Evolutionary conservation across 23 tunicate genomes (phyloP), one percentile per base, ranked within the genome.

Genomic region (Ciona savignyi): DNA sequence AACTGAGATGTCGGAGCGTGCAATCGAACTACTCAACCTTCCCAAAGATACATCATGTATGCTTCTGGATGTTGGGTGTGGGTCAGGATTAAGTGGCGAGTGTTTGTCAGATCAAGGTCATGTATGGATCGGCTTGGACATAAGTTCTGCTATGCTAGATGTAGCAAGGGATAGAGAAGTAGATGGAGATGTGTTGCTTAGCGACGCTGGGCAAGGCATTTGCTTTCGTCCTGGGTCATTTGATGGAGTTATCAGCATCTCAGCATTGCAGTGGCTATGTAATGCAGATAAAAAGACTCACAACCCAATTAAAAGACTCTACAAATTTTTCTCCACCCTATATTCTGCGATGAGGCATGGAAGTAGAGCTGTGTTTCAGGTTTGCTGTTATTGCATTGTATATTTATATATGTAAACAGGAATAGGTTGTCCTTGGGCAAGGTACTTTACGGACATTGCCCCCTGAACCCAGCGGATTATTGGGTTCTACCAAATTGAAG

Each of bases 81-180:
- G 99, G 11, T 95, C 99, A 23, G 99, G 99, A 67, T 60, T 95
- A 0, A 89, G 96, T 66, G 99, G 99, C 11, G 99, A 95, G 65
- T 79, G 81, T 27, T 28, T 89, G 23, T 89, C 96, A 2, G 96
- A 88, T n/a, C 77, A 78, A 11, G 99, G 96, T 51, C 99, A 95
- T 51, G 35, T 60, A 21, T 95, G 99, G 99, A 49, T 89, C 25
- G 99, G 99, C 0, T 35, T 95, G 60, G 99, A 95, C 60, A 89
- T 95, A 23, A 89, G 96, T 75, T 70, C 65, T 15, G 77, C 96
- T 3, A 95, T 95, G 99, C 71, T 95, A 22, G 68, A 89, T 77
- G 85, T 95, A 25, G 99, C 99, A 23, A 56, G 74, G 34, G 85
- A 89, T 4, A 74, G 92, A 27, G 96, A 89, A 51, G 84, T 89